Base-by-base conservation (phyloP, 2,888 invertebrate species). In the Andrena chrysosceles region DNA sequence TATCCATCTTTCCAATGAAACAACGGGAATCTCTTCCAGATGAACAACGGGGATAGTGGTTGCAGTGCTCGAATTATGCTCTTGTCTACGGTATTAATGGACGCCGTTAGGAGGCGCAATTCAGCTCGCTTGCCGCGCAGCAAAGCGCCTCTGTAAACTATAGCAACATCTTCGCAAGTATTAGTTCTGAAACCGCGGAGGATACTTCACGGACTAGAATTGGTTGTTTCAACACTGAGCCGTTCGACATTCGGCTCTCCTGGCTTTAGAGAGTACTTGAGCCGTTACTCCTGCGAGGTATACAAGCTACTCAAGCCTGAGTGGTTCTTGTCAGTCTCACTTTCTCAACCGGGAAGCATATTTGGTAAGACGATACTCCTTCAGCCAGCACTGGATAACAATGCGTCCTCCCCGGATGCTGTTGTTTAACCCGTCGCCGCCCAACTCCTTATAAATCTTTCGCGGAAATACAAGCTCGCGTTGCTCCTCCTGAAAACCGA, bases 181-280 rank as follows among this genome's bases (percentile, higher is more conserved):
- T 87, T 85, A 87, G 85, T 87, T 81, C 87, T 76, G 72, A 73
- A 75, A 87, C 83, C 85, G 77, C 87, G 77, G 80, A 85, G 87
- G 83, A 87, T 87, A 85, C 87, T 87, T 87, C 76, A 87, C 83
- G 49, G 87, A 77, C 76, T 87, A 80, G 83, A 87, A 87, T 87
- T 85, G 87, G 87, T 81, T 85, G 87, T 83, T 85, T 77, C 85
- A 87, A 87, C 84, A 77, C 82, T 73, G 79, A 86, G 77, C 88
- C 71, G 84, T 84, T 84, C 86, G 87, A 80, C 87, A 80, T 86
- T 87, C 84, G 88, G 80, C 76, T 75, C 79, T 82, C 74, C 72
- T 49, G 56, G 63, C 80, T 82, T 79, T 78, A 72, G 83, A 87
- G 87, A 62, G 85, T 75, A 78, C 87, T 87, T 71, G 59, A 87